phyloP scores from a whole-genome alignment of 2,888 invertebrate genomes.

The Gymnosoma rotundatum region DNA sequence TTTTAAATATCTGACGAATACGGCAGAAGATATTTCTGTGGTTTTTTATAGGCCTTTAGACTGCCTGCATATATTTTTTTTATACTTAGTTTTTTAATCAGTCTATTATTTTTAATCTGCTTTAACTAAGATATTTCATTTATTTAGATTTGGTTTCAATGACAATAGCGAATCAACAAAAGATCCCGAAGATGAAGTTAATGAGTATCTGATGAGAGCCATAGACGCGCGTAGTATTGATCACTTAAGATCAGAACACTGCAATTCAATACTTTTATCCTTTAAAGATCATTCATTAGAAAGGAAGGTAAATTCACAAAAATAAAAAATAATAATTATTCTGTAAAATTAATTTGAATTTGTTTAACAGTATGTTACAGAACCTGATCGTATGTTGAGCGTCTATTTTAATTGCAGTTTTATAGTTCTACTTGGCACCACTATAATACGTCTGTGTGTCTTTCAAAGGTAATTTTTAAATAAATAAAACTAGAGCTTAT shows the following conservation, averaged over 20 bases:
- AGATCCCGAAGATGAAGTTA: constrained; percentile 95
- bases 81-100: too few species aligned
- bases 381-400: constrained; percentile 92
- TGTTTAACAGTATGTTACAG: constrained; percentile 87
- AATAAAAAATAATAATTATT: not conserved
- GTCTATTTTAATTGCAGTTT: constrained; percentile 93
- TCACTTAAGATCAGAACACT: constrained; percentile 93
- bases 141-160: constrained; percentile 87
- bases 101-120: too few species aligned
- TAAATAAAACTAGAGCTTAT: not conserved
- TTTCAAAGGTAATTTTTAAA: constrained; percentile 85
- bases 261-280: constrained; percentile 91
- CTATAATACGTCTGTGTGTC: constrained; percentile 87
- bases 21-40: too few species aligned
- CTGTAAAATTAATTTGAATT: not conserved
- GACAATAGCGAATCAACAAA: constrained; percentile 86
- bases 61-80: too few species aligned
- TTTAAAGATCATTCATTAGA: constrained; percentile 92
- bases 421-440: constrained; percentile 87
- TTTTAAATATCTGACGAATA: too few species aligned
- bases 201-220: constrained; percentile 97
- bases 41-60: too few species aligned
- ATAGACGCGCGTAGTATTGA: constrained; percentile 97
- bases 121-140: too few species aligned
- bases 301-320: constrained; percentile 85